Evolutionary conservation across 2,797 vertebrate species (phyloP), one percentile per base, ranked within the genome.

Genomic region (Cephalopachus bancanus): DNA sequence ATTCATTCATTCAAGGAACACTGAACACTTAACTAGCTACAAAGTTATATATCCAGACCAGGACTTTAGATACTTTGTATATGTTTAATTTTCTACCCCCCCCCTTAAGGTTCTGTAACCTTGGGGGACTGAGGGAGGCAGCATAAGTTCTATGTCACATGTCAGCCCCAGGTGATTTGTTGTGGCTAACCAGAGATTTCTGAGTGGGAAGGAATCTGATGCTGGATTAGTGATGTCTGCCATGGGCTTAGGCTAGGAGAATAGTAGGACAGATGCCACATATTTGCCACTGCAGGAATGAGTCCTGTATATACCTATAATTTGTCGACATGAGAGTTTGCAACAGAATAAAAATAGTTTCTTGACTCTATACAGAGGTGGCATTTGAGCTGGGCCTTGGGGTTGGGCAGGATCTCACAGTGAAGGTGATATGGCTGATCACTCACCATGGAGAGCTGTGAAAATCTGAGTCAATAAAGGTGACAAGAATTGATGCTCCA

Each of bases 311-410:
- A 51, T 20, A 74, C n/a, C 49, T 57, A 22, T 67, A 20, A 28
- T 16, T 30, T 53, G 44, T 57, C 90, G 51, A 37, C 74, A 55
- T 49, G 64, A 72, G 10, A 57, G 19, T 90, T 67, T 89, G 53
- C 26, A 81, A 24, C 74, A 84, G 62, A 93, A 84, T 51, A 44
- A 64, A 79, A 84, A 86, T 37, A 67, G 51, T 76, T 51, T 89
- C 86, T 94, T 95, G 75, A 71, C 59, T 30, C 83, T 20, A 1
- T 20, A 11, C 22, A 26, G 44, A 17, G 37, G 0, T 11, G 7
- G 51, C 83, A 16, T 44, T 71, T 49, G 78, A 83, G 72, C 72
- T 24, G 67, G 79, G 57, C 22, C 69, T 37, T 64, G 57, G 80
- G n/a, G 17, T 19, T 5, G 0, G 67, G 62, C 64, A 67, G 72